A percentile compares a stretch with the other conserved stretches of the same genome.
phyloP scores from a whole-genome alignment of 2,113 vertebrate genomes.

The Neoarius graeffei region DNA sequence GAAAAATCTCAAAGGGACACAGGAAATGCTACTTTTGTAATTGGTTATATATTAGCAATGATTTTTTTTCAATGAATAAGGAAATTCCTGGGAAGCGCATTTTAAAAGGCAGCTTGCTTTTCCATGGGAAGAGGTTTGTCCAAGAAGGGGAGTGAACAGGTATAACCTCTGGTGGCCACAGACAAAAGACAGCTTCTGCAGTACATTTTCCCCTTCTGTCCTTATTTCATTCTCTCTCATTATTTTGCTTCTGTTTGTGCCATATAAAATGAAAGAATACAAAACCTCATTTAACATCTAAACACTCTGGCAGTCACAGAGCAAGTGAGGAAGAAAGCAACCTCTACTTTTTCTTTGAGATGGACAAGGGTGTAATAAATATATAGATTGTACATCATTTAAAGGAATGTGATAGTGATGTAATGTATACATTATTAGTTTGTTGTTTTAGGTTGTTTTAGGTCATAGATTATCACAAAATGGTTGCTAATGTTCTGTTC shows the following conservation, averaged over 20 bases:
- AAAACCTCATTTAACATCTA: conserved; percentile 2
- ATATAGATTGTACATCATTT: background rate
- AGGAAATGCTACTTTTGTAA: conserved; percentile 81
- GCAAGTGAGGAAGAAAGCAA: background rate
- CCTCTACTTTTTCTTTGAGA: background rate
- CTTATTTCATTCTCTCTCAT: background rate
- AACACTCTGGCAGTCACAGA: background rate
- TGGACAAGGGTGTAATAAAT: background rate
- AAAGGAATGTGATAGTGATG: background rate
- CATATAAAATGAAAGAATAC: background rate
- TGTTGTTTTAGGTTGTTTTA: background rate
- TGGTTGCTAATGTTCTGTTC: background rate
- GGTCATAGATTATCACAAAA: background rate
- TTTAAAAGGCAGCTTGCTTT: conserved; percentile 63
- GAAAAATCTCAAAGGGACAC: conserved; percentile 74
- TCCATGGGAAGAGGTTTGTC: conserved; percentile 46
- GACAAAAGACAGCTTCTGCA: conserved; percentile 9
- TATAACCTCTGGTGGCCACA: conserved; percentile 19
- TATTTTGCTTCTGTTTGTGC: background rate
- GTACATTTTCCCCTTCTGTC: conserved; percentile 4
- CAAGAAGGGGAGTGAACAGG: background rate
- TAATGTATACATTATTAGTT: background rate
- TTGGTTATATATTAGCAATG: conserved; percentile 77
- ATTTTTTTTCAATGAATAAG: conserved; percentile 70
- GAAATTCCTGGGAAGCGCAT: conserved; percentile 71